Conservation (phyloP, 2,888 invertebrate species). For the Pelosia muscerda region DNA sequence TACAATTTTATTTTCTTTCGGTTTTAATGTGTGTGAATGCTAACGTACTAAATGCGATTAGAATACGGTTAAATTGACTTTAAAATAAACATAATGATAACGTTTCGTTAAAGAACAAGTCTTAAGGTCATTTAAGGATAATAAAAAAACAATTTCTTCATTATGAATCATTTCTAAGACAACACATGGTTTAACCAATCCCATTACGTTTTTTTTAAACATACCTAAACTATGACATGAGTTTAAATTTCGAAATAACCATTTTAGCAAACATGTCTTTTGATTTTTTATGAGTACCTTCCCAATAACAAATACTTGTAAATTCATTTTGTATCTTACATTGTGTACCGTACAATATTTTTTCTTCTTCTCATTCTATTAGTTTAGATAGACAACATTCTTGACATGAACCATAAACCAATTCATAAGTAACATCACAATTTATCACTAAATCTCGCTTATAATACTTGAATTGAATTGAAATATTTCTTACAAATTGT, state of each 20-base stretch:
- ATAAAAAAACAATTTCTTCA: too few relatives aligned
- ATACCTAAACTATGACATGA: too few relatives aligned
- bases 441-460: not conserved
- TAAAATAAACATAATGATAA: not conserved
- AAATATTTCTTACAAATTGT: not conserved
- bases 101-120: not conserved
- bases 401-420: not conserved
- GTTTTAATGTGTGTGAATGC: conserved; percentile 27
- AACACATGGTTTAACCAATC: too few relatives aligned
- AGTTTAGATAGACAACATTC: not conserved
- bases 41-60: not conserved
- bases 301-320: too few relatives aligned
- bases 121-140: not conserved
- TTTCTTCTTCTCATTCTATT: not conserved
- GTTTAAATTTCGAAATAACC: too few relatives aligned
- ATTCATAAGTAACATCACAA: not conserved
- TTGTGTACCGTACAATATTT: not conserved
- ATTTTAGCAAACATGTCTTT: too few relatives aligned
- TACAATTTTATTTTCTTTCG: conserved; percentile 30
- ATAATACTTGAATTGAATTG: conserved; percentile 7
- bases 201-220: too few relatives aligned
- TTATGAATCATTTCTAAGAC: too few relatives aligned
- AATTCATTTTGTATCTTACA: too few relatives aligned
- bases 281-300: too few relatives aligned
- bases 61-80: too few relatives aligned